Percentiles rank a stretch among this genome's conserved stretches.
phyloP scores from a whole-genome alignment of 2,797 vertebrate genomes.

The Urophycis tenuis region DNA sequence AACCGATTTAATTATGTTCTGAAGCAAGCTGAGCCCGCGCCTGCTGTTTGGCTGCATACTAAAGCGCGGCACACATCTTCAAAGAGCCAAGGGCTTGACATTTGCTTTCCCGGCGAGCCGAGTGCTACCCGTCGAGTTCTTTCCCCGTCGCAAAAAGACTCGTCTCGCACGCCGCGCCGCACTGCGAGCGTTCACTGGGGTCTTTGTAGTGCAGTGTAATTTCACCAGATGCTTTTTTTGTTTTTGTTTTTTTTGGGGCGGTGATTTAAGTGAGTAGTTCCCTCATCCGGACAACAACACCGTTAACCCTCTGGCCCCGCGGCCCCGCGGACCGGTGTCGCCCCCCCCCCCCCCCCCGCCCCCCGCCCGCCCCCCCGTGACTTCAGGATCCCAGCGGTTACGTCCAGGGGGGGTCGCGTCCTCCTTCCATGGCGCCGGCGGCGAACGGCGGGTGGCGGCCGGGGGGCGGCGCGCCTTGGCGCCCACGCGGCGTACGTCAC shows the following conservation, averaged over 20 bases:
- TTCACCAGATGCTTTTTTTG: slow-evolving; percentile 22
- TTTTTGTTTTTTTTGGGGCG: slow-evolving; percentile 38
- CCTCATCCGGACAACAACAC: neutral
- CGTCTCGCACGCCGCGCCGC: slow-evolving; percentile 17
- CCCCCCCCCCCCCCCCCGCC: no score
- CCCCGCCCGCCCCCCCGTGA: no score
- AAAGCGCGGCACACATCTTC: slow-evolving; percentile 10
- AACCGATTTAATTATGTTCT: slow-evolving; percentile 18
- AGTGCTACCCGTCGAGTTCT: slow-evolving; percentile 10
- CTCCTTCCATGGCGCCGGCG: no score
- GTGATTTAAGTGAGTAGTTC: slow-evolving; percentile 43
- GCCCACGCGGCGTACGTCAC: neutral
- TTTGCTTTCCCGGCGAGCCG: slow-evolving; percentile 20
- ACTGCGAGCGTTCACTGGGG: slow-evolving; percentile 23
- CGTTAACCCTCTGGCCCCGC: no score
- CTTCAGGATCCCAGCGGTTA: neutral
- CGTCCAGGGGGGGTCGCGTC: neutral
- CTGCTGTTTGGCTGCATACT: slow-evolving; percentile 29
- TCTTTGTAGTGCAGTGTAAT: slow-evolving; percentile 26
- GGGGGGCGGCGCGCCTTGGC: neutral
- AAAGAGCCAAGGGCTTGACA: slow-evolving; percentile 31
- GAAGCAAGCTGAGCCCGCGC: neutral
- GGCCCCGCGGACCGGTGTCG: no score
- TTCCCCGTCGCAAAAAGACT: slow-evolving; percentile 15
- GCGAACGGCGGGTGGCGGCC: no score